Conservation (phyloP, 2,797 vertebrate genomes). For the Aplochiton taeniatus region DNA sequence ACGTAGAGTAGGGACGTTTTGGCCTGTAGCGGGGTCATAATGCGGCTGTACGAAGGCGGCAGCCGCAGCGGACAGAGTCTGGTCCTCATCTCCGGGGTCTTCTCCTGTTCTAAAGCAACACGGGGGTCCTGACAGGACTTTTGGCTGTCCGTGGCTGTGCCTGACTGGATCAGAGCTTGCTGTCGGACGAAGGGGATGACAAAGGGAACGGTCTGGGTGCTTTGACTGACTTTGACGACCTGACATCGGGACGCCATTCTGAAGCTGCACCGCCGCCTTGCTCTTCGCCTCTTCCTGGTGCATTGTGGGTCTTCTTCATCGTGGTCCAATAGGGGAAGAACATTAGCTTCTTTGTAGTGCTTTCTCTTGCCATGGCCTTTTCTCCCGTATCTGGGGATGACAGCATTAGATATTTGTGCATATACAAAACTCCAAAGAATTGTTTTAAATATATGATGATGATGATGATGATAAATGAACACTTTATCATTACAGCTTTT, state of each 20-base stretch:
- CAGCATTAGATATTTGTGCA: conserved; percentile 6
- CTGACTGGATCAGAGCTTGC: conserved; percentile 55
- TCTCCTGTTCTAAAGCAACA: conserved; percentile 56
- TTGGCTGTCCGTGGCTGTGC: conserved; percentile 42
- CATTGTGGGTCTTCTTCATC: conserved; percentile 42
- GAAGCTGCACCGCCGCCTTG: conserved; percentile 58
- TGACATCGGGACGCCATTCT: conserved; percentile 79
- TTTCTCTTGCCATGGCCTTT: conserved; percentile 22
- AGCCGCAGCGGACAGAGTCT: conserved; percentile 74
- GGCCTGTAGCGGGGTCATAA: conserved; percentile 83
- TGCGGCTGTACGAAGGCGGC: conserved; percentile 75
- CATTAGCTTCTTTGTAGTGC: conserved; percentile 30
- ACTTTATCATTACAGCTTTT: too few species aligned
- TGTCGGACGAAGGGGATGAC: conserved; percentile 75
- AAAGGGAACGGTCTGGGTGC: conserved; percentile 80
- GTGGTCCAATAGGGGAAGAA: conserved; percentile 64
- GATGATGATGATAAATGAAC: too few species aligned
- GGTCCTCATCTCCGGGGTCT: conserved; percentile 74
- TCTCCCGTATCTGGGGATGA: conserved; percentile 54
- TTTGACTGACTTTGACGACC: conserved; percentile 86
- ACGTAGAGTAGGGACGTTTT: conserved; percentile 83
- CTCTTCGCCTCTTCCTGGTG: conserved; percentile 48
- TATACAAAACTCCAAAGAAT: neutral
- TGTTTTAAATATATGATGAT: too few species aligned
- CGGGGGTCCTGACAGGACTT: conserved; percentile 32